Evolutionary conservation across 92 coral and sea anemone genomes (phyloP).

Genomic region (Porites divaricata): DNA sequence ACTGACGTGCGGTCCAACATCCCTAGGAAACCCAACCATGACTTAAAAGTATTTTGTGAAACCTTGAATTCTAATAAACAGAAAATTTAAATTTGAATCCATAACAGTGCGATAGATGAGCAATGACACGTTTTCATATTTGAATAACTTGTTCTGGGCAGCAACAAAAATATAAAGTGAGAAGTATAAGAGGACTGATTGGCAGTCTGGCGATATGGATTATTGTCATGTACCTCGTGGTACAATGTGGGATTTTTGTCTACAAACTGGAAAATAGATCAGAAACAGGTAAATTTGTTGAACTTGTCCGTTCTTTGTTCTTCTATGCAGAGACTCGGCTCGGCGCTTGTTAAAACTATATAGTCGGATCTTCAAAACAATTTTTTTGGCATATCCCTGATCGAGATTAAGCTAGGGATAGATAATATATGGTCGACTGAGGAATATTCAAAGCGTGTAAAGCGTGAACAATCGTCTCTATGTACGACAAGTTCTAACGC

Average conservation of each 20-base stretch:
- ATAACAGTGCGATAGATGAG: not conserved
- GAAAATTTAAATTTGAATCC: not conserved
- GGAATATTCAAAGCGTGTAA: no score
- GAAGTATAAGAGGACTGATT: not conserved
- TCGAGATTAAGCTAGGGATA: no score
- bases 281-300: not conserved
- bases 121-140: not conserved
- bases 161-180: not conserved
- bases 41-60: not conserved
- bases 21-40: not conserved
- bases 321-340: no score
- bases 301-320: no score
- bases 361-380: no score
- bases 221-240: slow-evolving; percentile 3
- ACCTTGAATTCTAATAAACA: not conserved
- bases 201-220: slow-evolving; percentile 16
- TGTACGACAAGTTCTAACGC: no score
- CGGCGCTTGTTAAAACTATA: no score
- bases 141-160: not conserved
- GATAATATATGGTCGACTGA: no score
- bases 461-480: no score
- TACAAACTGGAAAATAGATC: slow-evolving; percentile 1
- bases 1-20: not conserved
- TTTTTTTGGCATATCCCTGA: no score
- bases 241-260: slow-evolving; percentile 19